phyloP scores from a whole-genome alignment of 2,888 invertebrate species.

The Ferrisia virgata region DNA sequence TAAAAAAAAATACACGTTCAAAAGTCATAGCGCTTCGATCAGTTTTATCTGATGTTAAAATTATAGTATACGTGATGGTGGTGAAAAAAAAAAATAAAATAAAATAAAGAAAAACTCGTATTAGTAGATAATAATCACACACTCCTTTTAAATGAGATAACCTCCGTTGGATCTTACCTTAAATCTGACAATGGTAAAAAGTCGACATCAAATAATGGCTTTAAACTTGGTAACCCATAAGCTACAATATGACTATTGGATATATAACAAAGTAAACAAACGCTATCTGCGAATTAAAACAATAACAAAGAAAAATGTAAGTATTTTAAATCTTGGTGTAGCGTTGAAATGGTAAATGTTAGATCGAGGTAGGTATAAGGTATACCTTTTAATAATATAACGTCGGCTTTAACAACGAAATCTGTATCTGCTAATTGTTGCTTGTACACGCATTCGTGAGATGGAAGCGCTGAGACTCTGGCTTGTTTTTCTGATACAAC shows the following conservation, averaged over 20 bases:
- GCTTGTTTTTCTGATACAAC: conserved; percentile 94
- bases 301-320: not conserved
- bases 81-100: not conserved
- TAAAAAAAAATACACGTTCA: no score
- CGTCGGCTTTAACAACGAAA: conserved; percentile 91
- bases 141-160: not conserved
- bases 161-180: conserved; percentile 61
- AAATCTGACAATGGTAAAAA: conserved; percentile 91
- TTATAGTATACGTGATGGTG: not conserved
- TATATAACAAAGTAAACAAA: conserved; percentile 89
- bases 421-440: conserved; percentile 89
- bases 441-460: conserved; percentile 90
- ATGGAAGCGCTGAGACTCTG: conserved; percentile 87
- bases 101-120: not conserved
- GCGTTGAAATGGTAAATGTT: not conserved
- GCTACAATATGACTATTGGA: conserved; percentile 91
- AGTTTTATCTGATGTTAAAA: conserved; percentile 16
- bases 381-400: conserved; percentile 83
- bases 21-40: conserved; percentile 36
- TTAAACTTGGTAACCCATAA: conserved; percentile 92
- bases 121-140: not conserved
- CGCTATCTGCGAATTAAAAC: conserved; percentile 71
- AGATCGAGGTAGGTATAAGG: not conserved
- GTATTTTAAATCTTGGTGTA: not conserved
- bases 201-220: conserved; percentile 86